A percentile compares a stretch with the other conserved stretches of the same genome.
Conservation (phyloP, 2,888 invertebrate genomes). For the Tiliacea citrago region DNA sequence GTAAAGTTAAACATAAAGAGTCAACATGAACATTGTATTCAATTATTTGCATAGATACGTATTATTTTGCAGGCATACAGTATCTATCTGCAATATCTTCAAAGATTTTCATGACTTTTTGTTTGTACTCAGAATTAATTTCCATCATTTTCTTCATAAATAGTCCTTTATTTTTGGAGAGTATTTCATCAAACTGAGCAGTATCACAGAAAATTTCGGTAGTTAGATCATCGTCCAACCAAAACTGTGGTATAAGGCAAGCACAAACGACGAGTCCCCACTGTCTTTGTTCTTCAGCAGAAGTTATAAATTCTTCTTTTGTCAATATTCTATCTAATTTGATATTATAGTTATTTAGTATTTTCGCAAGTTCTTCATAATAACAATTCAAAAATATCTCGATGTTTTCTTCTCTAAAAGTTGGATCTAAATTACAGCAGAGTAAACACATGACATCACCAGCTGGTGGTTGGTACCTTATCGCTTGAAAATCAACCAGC, state of each 20-base stretch:
- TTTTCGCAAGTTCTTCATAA: conserved; percentile 84
- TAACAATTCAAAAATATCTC: conserved; percentile 89
- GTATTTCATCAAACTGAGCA: conserved; percentile 89
- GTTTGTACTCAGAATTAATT: conserved; percentile 85
- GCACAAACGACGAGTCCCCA: conserved; percentile 90
- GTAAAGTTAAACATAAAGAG: not conserved
- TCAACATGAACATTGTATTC: conserved; percentile 1
- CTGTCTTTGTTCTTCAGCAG: conserved; percentile 86
- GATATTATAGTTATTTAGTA: conserved; percentile 82
- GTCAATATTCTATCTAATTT: conserved; percentile 82
- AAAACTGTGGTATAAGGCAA: conserved; percentile 89
- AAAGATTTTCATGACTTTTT: conserved; percentile 88
- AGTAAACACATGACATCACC: conserved; percentile 91
- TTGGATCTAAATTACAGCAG: conserved; percentile 88
- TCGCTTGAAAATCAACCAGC: conserved; percentile 93
- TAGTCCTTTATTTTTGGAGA: conserved; percentile 87
- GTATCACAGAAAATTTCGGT: conserved; percentile 85
- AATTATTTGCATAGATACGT: not conserved
- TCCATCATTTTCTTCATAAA: conserved; percentile 90
- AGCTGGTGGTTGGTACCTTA: conserved; percentile 92
- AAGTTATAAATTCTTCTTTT: conserved; percentile 82
- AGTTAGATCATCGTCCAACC: conserved; percentile 88
- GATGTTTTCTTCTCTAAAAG: conserved; percentile 88
- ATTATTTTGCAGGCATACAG: conserved; percentile 67
- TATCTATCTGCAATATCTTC: conserved; percentile 90